A percentile compares a stretch with the other conserved stretches of the same genome.
Evolutionary conservation across 2,888 invertebrate genomes (phyloP).

Genomic region (Sinodicranocentrus sp.): DNA sequence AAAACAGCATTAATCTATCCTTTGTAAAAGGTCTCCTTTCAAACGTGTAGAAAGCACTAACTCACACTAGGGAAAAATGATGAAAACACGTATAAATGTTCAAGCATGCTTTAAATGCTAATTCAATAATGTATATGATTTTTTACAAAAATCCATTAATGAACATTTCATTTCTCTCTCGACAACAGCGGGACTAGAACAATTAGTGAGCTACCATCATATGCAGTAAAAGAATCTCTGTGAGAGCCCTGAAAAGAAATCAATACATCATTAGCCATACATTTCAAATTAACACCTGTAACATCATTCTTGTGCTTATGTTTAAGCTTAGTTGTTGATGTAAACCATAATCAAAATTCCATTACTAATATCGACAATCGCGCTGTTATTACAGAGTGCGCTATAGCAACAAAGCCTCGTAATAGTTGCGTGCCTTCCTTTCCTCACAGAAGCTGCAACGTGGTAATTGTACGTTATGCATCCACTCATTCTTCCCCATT

Average conservation of each 20-base stretch:
- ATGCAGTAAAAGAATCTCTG: neutral
- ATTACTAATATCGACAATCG: neutral
- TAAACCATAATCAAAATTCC: neutral
- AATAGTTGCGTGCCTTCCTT: constrained; percentile 10
- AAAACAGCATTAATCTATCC: constrained; percentile 29
- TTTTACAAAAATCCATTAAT: neutral
- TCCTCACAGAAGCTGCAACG: too few relatives aligned
- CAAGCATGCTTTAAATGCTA: neutral
- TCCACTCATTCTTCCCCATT: neutral
- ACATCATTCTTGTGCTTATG: neutral
- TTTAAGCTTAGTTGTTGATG: neutral
- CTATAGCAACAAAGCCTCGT: neutral
- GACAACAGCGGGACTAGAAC: neutral
- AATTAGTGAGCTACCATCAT: neutral
- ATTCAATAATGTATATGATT: neutral
- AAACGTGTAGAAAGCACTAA: constrained; percentile 14
- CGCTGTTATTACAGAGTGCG: neutral
- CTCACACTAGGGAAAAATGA: neutral
- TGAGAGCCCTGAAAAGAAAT: neutral
- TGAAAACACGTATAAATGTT: neutral
- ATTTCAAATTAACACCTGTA: constrained; percentile 25
- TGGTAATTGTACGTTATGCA: neutral
- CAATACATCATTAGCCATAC: constrained; percentile 1
- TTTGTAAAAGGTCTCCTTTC: constrained; percentile 21
- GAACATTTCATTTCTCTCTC: constrained; percentile 1